phyloP scores from a whole-genome alignment of 2,888 invertebrate genomes.

The Yponomeuta plumbellus region DNA sequence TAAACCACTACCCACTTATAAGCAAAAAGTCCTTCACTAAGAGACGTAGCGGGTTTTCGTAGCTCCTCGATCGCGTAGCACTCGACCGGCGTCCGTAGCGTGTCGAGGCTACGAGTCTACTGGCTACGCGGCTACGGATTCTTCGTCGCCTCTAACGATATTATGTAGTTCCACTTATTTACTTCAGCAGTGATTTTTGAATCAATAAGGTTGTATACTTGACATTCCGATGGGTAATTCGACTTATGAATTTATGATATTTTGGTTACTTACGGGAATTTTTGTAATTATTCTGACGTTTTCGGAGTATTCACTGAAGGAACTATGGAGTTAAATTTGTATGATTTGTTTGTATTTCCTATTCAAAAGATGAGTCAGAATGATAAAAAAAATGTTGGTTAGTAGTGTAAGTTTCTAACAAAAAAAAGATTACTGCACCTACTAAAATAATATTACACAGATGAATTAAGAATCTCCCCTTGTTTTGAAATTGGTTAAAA shows the following conservation, averaged over 20 bases:
- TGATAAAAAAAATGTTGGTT: no score
- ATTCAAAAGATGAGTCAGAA: no score
- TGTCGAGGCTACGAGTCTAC: not conserved
- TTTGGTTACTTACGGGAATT: not conserved
- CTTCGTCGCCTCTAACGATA: not conserved
- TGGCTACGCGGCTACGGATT: not conserved
- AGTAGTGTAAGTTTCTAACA: no score
- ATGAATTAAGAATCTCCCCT: no score
- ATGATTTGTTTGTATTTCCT: no score
- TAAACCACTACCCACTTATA: not conserved
- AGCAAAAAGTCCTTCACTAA: not conserved
- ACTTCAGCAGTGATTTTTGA: not conserved
- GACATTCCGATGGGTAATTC: not conserved
- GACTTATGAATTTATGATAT: not conserved
- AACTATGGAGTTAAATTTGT: no score
- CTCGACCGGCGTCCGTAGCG: not conserved
- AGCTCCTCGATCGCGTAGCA: not conserved
- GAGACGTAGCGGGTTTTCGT: not conserved
- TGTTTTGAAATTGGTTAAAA: no score
- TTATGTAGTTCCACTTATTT: not conserved
- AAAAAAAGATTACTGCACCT: no score
- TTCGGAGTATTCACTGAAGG: no score
- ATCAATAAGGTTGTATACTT: not conserved
- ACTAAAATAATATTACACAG: no score
- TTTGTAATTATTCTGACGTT: no score